These are phyloP conservation scores for Monodelphis domestica DNA, from an alignment of 2,797 vertebrate genomes.

Conservation along the genomic window DNA sequence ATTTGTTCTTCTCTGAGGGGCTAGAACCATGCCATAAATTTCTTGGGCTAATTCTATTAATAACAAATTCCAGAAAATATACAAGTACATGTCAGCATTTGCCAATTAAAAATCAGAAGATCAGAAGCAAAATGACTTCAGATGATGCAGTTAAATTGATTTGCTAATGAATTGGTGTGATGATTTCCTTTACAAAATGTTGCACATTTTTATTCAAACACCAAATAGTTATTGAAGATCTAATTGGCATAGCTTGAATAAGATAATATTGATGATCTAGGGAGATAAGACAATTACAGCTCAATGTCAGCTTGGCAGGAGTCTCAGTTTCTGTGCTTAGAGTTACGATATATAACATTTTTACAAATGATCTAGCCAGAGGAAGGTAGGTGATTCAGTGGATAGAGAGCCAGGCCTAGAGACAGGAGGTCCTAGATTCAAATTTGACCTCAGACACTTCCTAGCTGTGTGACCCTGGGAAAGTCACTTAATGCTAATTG, in stretches of 20 bases:
- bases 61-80: background rate
- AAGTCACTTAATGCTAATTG: no score
- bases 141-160: constrained; percentile 2
- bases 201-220: background rate
- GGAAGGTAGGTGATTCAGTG: no score
- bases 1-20: background rate
- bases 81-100: no score
- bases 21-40: background rate
- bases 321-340: background rate
- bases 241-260: background rate
- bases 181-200: background rate
- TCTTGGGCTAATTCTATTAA: background rate
- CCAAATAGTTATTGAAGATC: background rate
- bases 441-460: no score
- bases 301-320: background rate
- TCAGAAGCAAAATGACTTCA: constrained; percentile 39
- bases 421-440: no score
- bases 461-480: no score
- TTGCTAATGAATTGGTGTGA: background rate
- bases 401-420: no score
- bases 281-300: background rate
- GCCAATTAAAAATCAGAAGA: no score
- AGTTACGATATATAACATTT: background rate
- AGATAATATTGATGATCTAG: background rate
- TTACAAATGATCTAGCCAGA: no score